Evolutionary conservation across 2,888 invertebrate genomes (phyloP), one percentile per base, ranked within the genome.

Genomic region (Nomada fabriciana): DNA sequence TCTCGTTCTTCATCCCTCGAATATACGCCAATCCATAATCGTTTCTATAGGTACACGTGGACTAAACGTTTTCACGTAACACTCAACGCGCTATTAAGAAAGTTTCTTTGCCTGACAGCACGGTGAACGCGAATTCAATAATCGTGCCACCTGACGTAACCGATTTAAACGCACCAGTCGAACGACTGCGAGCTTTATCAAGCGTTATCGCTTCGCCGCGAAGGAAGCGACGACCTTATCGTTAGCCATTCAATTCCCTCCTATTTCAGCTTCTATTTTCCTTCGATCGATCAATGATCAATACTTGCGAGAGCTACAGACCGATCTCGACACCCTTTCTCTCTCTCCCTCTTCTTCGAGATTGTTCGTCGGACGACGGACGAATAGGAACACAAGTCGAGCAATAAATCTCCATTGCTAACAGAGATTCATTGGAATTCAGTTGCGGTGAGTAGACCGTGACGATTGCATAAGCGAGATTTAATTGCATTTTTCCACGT

Each of bases 341-440:
- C 15, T 18, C 3, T n/a, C 25, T 11, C 18, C 36, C 59, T 18
- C 20, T 29, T 9, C 15, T 1, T 29, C 4, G 29, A 65, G n/a
- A 69, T 25, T 18, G 1, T 13, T 36, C 29, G 42, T 10, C 11
- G 47, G 13, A 59, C 42, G 29, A 25, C 36, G 25, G 29, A 68
- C 47, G 64, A 64, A 64, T 18, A 59, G 29, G 15, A 76, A 71
- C 65, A 36, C 5, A 50, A 23, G 13, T 13, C 67, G 20, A 61
- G 36, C 61, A 18, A 77, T 80, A 80, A 80, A 80, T 77, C 71
- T 63, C 55, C 57, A 52, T 71, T 63, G n/a, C 57, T 71, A 43
- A 50, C n/a, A 75, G 64, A 43, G 57, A 13, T 36, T 80, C 23
- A 71, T 80, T 61, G 71, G 65, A 57, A 71, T 42, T 43, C 50